These are phyloP conservation scores for Battus philenor DNA, from an alignment of 1,140 invertebrate species.

Conservation along the genomic window DNA sequence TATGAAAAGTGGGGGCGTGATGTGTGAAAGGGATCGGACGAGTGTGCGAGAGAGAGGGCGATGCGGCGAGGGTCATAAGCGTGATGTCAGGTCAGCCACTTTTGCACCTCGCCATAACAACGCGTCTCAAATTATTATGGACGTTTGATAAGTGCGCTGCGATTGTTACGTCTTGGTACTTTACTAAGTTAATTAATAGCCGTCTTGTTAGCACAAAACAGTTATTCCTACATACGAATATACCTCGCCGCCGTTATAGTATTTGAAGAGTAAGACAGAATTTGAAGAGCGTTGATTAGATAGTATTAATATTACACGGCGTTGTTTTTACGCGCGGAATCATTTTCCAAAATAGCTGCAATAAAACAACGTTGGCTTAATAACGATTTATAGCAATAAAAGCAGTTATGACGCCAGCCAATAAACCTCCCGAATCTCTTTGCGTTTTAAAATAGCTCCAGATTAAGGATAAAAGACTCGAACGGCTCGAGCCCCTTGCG, in stretches of 20 bases:
- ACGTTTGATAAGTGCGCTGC: conserved; percentile 72
- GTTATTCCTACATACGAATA: too few relatives aligned
- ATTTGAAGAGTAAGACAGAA: too few relatives aligned
- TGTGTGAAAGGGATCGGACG: conserved; percentile 45
- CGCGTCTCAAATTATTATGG: conserved; percentile 77
- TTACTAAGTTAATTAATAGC: conserved; percentile 73
- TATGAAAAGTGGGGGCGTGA: conserved; percentile 72
- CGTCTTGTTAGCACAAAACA: too few relatives aligned
- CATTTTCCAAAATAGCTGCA: conserved; percentile 41
- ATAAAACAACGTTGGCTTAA: conserved; percentile 61
- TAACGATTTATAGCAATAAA: conserved; percentile 67
- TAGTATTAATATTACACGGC: conserved; percentile 29
- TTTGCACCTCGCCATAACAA: conserved; percentile 76
- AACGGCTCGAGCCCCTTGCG: conserved; percentile 41
- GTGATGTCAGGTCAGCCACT: conserved; percentile 77
- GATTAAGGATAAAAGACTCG: conserved; percentile 65
- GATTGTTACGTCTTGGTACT: conserved; percentile 67
- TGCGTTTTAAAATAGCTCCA: conserved; percentile 68
- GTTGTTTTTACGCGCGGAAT: conserved; percentile 41
- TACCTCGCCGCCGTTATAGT: too few relatives aligned
- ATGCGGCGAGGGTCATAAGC: conserved; percentile 64
- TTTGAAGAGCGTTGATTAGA: conserved; percentile 38
- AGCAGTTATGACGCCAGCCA: conserved; percentile 57
- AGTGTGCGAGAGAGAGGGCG: conserved; percentile 37
- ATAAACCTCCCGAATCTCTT: conserved; percentile 59